phyloP scores from a whole-genome alignment of 2,113 vertebrate genomes.

The Dromas ardeola region DNA sequence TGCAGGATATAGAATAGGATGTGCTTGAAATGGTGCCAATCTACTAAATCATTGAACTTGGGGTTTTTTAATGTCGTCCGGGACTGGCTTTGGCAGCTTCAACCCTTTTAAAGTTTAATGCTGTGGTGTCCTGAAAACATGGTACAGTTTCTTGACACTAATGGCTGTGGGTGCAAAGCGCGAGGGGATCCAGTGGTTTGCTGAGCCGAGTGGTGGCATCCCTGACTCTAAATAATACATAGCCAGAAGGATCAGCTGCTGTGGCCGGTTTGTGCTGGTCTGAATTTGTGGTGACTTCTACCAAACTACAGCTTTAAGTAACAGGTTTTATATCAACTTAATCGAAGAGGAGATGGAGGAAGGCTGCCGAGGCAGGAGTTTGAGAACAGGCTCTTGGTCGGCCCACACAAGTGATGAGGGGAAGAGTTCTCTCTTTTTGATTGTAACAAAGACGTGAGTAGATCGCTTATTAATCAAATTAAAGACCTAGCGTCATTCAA shows the following conservation, averaged over 20 bases:
- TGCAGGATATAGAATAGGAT: not conserved
- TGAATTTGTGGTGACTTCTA: not conserved
- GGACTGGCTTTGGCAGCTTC: conserved; percentile 43
- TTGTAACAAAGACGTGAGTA: not conserved
- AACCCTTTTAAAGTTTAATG: conserved; percentile 63
- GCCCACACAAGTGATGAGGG: not conserved
- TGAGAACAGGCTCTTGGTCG: not conserved
- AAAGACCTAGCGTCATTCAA: not conserved
- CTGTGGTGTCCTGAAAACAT: conserved; percentile 6
- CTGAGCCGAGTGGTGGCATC: not conserved
- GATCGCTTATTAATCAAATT: not conserved
- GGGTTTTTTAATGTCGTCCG: not conserved
- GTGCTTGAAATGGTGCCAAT: not conserved
- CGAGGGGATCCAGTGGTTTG: conserved; percentile 18
- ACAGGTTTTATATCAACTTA: not conserved
- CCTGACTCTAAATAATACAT: not conserved
- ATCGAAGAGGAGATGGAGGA: not conserved
- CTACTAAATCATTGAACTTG: conserved; percentile 48
- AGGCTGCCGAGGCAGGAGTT: not conserved
- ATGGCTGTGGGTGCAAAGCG: not conserved
- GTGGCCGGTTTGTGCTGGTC: not conserved
- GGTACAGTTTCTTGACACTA: conserved; percentile 18
- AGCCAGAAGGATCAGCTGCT: not conserved
- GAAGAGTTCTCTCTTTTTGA: not conserved
- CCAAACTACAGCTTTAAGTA: not conserved